A percentile compares a stretch with the other conserved stretches of the same genome.
These are phyloP conservation scores for Bruchidius siliquastri DNA, from an alignment of 2,888 invertebrate genomes.

Conservation along the genomic window DNA sequence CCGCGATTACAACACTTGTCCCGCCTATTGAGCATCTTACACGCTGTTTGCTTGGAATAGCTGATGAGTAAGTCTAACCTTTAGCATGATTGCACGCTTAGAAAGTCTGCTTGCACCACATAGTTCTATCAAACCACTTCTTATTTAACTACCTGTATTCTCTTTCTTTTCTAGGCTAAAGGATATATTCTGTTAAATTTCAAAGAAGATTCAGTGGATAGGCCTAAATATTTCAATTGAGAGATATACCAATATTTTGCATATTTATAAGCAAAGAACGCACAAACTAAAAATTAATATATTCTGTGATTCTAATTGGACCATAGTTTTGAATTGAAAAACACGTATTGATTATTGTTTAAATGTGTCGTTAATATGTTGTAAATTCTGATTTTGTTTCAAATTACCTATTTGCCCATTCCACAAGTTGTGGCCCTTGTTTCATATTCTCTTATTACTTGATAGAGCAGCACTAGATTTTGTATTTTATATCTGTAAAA, in stretches of 20 bases:
- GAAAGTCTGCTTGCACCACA: not conserved
- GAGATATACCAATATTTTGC: not conserved
- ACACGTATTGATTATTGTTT: not conserved
- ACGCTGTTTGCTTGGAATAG: not conserved
- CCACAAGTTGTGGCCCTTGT: no score
- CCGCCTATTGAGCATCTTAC: no score
- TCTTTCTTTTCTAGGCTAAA: constrained; percentile 39
- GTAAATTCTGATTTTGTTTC: no score
- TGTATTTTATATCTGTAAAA: no score
- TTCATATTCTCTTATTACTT: no score
- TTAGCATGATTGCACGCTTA: constrained; percentile 12
- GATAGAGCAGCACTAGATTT: no score
- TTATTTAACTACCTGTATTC: constrained; percentile 21
- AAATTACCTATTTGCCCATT: no score
- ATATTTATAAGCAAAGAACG: not conserved
- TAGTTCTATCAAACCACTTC: not conserved
- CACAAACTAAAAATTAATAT: not conserved
- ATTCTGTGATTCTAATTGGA: not conserved
- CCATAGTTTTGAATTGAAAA: not conserved
- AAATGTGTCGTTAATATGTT: no score
- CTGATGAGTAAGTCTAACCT: not conserved
- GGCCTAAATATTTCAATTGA: constrained; percentile 42
- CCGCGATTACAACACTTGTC: no score
- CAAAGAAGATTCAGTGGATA: constrained; percentile 39
- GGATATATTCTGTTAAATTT: constrained; percentile 41